phyloP scores from a whole-genome alignment of 2,888 invertebrate species.

The Hemaris fuciformis region DNA sequence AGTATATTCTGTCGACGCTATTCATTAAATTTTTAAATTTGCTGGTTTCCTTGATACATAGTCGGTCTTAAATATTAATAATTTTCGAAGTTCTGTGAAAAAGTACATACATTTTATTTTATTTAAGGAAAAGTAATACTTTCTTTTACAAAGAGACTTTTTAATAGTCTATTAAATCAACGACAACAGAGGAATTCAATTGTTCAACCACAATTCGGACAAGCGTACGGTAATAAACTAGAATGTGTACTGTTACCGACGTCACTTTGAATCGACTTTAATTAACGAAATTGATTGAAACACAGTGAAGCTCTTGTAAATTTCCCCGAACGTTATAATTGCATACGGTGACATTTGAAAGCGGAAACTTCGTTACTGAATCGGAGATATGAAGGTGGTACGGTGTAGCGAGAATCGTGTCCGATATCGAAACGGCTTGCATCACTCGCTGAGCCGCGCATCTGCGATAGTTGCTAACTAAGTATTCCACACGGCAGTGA shows the following conservation, averaged over 20 bases:
- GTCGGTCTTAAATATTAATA: neutral
- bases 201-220: neutral
- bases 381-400: neutral
- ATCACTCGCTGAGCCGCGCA: neutral
- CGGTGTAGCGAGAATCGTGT: neutral
- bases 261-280: neutral
- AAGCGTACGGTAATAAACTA: neutral
- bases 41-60: constrained; percentile 18
- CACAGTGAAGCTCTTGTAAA: neutral
- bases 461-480: neutral
- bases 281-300: neutral
- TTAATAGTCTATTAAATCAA: neutral
- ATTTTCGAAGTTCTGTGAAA: neutral
- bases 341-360: neutral
- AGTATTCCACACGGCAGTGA: constrained; percentile 9
- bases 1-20: constrained; percentile 40
- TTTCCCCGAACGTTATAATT: neutral
- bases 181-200: neutral
- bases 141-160: neutral
- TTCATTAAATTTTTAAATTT: constrained; percentile 38
- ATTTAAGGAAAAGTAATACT: neutral
- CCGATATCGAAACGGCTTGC: neutral
- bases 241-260: neutral
- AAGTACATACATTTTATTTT: neutral
- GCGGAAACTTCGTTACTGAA: neutral